Evolutionary conservation across 2,113 vertebrate species (phyloP).

Genomic region (Acanthisitta chloris): DNA sequence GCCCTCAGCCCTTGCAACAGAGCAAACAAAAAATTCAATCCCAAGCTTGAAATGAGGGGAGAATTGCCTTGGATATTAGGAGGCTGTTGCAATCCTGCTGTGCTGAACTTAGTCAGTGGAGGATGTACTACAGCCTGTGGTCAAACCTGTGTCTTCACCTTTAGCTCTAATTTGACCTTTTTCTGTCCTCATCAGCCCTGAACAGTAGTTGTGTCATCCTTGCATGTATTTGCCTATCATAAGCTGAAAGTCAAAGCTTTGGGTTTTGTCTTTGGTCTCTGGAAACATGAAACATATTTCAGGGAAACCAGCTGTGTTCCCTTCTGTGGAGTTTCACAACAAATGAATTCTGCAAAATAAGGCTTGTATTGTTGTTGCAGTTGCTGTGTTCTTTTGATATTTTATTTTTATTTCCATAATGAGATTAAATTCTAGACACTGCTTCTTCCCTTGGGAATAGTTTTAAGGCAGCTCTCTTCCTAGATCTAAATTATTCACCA

Average conservation of each 20-base stretch:
- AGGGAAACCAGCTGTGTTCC: constrained; percentile 38
- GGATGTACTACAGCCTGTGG: background rate
- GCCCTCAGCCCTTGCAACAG: background rate
- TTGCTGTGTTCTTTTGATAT: background rate
- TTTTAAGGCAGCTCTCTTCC: constrained; percentile 21
- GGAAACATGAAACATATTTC: constrained; percentile 22
- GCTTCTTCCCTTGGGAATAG: background rate
- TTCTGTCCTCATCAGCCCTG: background rate
- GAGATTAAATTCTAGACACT: constrained; percentile 35
- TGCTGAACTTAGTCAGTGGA: background rate
- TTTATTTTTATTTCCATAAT: constrained; percentile 44
- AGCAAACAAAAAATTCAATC: background rate
- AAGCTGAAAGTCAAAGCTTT: background rate
- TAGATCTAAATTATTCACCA: constrained; percentile 23
- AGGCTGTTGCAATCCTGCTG: background rate
- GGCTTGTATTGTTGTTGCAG: constrained; percentile 17
- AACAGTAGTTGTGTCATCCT: constrained; percentile 35
- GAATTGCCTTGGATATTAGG: background rate
- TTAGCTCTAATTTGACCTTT: background rate
- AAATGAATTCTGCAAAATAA: background rate
- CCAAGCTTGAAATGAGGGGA: background rate
- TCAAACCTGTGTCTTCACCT: background rate
- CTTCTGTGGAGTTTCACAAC: constrained; percentile 5
- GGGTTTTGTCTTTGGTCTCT: background rate
- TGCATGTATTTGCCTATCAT: background rate